Evolutionary conservation across 2,888 invertebrate species (phyloP).

Genomic region (Mimas tiliae): DNA sequence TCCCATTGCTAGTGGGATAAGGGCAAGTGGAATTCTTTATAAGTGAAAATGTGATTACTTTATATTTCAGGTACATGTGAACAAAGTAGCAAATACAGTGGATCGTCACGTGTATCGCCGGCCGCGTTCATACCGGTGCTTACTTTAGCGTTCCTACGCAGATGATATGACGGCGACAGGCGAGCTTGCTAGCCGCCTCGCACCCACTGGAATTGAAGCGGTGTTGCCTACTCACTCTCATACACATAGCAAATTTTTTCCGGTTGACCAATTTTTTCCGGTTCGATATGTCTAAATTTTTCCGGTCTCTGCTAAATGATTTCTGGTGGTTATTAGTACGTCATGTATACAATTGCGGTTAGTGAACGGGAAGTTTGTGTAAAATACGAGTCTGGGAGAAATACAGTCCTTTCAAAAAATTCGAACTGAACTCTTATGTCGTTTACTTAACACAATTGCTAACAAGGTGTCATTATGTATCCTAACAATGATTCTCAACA

Average conservation of each 20-base stretch:
- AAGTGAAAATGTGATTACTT: conserved; percentile 14
- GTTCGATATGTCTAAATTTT: neutral
- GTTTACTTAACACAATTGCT: no score
- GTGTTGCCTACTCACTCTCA: neutral
- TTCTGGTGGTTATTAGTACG: neutral
- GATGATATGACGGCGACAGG: conserved; percentile 48
- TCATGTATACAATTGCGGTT: neutral
- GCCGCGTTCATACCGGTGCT: conserved; percentile 42
- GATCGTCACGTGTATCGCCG: conserved; percentile 43
- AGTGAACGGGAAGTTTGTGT: neutral
- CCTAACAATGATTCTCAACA: no score
- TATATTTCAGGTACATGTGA: conserved; percentile 74
- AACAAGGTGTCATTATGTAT: no score
- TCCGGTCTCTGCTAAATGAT: neutral
- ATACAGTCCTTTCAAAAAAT: neutral
- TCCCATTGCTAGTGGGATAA: no score
- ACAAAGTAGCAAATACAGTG: conserved; percentile 79
- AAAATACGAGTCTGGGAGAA: neutral
- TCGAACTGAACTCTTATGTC: neutral
- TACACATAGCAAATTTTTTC: neutral
- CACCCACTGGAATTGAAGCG: neutral
- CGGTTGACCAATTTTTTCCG: neutral
- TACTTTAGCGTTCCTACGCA: conserved; percentile 43
- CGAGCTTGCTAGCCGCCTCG: conserved; percentile 7
- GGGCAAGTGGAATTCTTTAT: no score